Base-by-base conservation (phyloP, 2,888 invertebrate genomes). In the Ochlodes sylvanus region DNA sequence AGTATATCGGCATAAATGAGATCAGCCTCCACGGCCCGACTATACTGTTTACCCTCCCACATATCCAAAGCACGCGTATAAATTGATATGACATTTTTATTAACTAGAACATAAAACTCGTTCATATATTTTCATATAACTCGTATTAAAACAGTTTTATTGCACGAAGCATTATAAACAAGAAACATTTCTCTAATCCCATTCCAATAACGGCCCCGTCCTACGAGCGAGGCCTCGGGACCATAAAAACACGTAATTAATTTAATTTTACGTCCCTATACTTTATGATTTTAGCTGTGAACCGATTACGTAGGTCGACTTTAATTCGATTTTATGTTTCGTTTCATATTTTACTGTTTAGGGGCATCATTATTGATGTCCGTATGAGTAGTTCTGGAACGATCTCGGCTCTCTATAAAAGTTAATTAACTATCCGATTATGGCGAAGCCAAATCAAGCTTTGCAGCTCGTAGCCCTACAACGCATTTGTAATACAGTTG, bases 161-260 rank as follows among this genome's bases (percentile, higher is more conserved):
- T 61, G 42, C 61, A 38, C 27, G 54, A 38, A 44, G 27, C 21
- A 17, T 44, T 47, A 61, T 47, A 67, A 67, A 67, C 47, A 38
- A 19, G 44, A 61, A 67, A 32, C 61, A 56, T 67, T 67, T 67
- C 60, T 38, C 54, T 56, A 67, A 38, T 44, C 44, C 34, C 54
- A 42, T 17, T 12, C 34, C 65, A n/a, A 58, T 42, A 52, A 42
- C 60, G 41, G 60, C 52, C 27, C 42, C 58, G 60, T 66, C 66
- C 66, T 52, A 66, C 60, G 10, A 12, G 60, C 60, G 17, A n/a
- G n/a, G 66, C 32, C 19, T 42, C 42, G 42, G 32, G 54, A 42
- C 44, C 66, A 67, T 67, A 67, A 66, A n/a, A 66, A 60, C 66
- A 67, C 60, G 34, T 66, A 60, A 66, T 66, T 66, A 66, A 66